Conservation (phyloP, 2,888 invertebrate species). For the Agapostemon virescens region DNA sequence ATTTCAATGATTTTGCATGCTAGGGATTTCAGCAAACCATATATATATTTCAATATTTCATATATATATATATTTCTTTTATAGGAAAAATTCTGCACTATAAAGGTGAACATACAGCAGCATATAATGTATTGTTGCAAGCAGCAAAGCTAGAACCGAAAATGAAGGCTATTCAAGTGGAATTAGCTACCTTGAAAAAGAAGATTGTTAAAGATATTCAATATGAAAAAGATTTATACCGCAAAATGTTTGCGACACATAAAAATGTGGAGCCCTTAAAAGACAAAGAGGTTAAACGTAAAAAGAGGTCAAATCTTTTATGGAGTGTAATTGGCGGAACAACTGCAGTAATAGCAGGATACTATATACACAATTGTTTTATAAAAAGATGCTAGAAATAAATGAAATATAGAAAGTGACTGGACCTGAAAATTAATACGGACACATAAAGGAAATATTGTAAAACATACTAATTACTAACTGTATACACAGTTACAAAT, state of each 20-base stretch:
- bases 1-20: too few relatives aligned
- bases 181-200: conserved; percentile 82
- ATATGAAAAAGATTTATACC: conserved; percentile 85
- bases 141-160: conserved; percentile 86
- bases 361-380: conserved; percentile 86
- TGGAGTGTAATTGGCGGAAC: conserved; percentile 88
- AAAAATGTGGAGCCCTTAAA: conserved; percentile 49
- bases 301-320: conserved; percentile 81
- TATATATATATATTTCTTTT: conserved; percentile 25
- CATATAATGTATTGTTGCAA: conserved; percentile 85
- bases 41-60: too few relatives aligned
- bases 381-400: conserved; percentile 50
- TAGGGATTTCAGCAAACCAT: too few relatives aligned
- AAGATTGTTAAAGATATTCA: conserved; percentile 83
- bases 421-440: neutral
- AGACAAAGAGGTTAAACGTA: conserved; percentile 54
- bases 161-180: conserved; percentile 83
- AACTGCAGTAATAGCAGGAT: conserved; percentile 86
- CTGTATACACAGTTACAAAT: conserved; percentile 22
- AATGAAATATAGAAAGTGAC: neutral
- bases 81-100: conserved; percentile 84
- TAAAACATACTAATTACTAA: conserved; percentile 32
- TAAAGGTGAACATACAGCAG: conserved; percentile 87
- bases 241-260: conserved; percentile 84
- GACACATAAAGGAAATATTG: conserved; percentile 5